phyloP scores from a whole-genome alignment of 2,797 vertebrate species.

The Siniperca obscura region DNA sequence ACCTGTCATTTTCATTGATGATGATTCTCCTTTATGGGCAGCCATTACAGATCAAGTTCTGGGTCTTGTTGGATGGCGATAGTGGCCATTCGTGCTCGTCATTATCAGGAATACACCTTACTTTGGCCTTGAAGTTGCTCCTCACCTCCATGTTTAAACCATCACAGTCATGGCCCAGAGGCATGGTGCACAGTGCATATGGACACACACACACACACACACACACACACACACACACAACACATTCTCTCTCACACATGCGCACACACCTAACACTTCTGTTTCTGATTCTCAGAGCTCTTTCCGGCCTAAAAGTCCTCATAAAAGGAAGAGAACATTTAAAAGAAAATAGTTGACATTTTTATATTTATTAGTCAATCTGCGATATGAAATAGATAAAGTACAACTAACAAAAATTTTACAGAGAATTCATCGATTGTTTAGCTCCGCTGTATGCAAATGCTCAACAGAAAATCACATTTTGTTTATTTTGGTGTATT shows the following conservation, averaged over 20 bases:
- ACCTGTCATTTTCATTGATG: constrained; percentile 92
- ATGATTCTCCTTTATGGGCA: constrained; percentile 85
- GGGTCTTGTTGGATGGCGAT: constrained; percentile 70
- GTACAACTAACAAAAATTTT: not conserved
- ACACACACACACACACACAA: constrained; percentile 23
- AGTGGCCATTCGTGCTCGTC: constrained; percentile 60
- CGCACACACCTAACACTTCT: not conserved
- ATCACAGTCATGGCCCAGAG: constrained; percentile 50
- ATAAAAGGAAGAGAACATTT: constrained; percentile 1
- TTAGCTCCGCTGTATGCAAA: constrained; percentile 9
- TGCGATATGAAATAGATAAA: not conserved
- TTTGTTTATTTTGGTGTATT: constrained; percentile 22
- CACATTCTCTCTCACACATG: not conserved
- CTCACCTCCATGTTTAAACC: constrained; percentile 71
- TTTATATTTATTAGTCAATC: not conserved
- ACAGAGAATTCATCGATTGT: not conserved
- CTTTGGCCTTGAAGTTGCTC: constrained; percentile 80
- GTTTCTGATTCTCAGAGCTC: constrained; percentile 28
- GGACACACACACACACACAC: constrained; percentile 30
- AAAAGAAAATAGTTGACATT: not conserved
- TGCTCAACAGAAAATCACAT: constrained; percentile 15
- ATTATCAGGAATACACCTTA: constrained; percentile 70
- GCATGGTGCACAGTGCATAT: constrained; percentile 1
- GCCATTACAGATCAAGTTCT: constrained; percentile 82
- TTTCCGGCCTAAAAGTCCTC: not conserved